Conservation (phyloP, 2,797 vertebrate genomes). For the Jordanella pulchra region DNA sequence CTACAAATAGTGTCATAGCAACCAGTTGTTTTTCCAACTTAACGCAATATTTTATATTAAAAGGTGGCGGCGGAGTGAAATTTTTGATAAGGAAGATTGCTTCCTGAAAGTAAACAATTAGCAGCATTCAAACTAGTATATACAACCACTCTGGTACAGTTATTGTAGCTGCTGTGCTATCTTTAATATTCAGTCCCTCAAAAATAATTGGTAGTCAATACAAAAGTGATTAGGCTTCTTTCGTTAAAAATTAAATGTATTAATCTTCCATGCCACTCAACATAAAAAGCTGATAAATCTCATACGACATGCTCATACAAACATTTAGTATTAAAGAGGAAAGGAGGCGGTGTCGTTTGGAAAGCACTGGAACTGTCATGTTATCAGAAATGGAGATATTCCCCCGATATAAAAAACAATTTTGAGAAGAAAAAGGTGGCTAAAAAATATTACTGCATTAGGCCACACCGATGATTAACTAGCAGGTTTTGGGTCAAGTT, state of each 20-base stretch:
- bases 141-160: slow-evolving; percentile 28
- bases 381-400: slow-evolving; percentile 46
- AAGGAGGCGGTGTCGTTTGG: slow-evolving; percentile 25
- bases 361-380: slow-evolving; percentile 41
- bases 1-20: neutral
- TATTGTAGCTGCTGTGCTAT: slow-evolving; percentile 13
- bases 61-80: neutral
- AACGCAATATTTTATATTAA: neutral
- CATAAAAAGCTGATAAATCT: slow-evolving; percentile 63
- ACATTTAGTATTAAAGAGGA: slow-evolving; percentile 54
- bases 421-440: slow-evolving; percentile 65
- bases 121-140: slow-evolving; percentile 37
- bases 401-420: slow-evolving; percentile 63
- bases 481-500: slow-evolving; percentile 71
- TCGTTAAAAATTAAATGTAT: slow-evolving; percentile 45
- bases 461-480: slow-evolving; percentile 72
- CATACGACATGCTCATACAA: slow-evolving; percentile 68
- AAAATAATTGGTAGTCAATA: slow-evolving; percentile 37
- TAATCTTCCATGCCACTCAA: slow-evolving; percentile 59
- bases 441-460: slow-evolving; percentile 68
- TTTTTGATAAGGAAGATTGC: slow-evolving; percentile 23
- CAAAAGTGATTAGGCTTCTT: slow-evolving; percentile 32
- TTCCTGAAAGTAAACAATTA: slow-evolving; percentile 28
- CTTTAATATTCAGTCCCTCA: slow-evolving; percentile 21
- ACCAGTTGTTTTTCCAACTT: neutral